Base-by-base conservation (phyloP, 2,888 invertebrate genomes). In the Xestoiulus laeticollis region DNA sequence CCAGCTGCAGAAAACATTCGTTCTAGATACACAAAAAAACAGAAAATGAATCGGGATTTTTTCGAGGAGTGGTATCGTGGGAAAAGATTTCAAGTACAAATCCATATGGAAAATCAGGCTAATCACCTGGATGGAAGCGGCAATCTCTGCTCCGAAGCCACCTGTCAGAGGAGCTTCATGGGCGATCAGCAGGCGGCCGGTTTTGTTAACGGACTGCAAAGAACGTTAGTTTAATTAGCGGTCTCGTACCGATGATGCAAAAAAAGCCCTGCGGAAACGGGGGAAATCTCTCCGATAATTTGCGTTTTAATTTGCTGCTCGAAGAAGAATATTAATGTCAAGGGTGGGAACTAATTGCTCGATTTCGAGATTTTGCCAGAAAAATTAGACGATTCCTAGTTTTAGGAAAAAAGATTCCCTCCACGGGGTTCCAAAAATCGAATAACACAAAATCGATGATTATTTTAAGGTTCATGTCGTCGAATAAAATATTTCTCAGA, bases 121-220 rank as follows among this genome's bases (percentile, higher is more conserved):
- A 84, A 90, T 91, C 92, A 97, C 97, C 94, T 98, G 99, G 90
- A 99, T 95, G 14, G 96, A 95, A 0, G 99, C 96, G 0, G 98
- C 96, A 19, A 99, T 93, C 93, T 99, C 99, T 1, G 98, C 96
- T 0, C 98, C 99, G 92, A 99, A 99, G 16, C 99, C 99, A 90
- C 95, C 94, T 0, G 99, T 98, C 87, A 97, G 92, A 0, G 99
- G 99, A 0, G 99, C 99, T 93, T 99, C 99, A 92, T 99, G 99
- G 0, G 99, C 94, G 43, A 99, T 94, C 83, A 99, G 92, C 38
- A 96, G 95, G 12, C 98, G 94, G 0, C 98, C 98, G 0, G 99
- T 99, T 93, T 99, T 99, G 91, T 95, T 95, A 48, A 96, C 99
- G 0, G 98, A 99, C 98, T 99, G 93, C 19, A 48, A 86, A 22